Evolutionary conservation across 2,113 vertebrate genomes (phyloP).

Genomic region (Nibea coibor): DNA sequence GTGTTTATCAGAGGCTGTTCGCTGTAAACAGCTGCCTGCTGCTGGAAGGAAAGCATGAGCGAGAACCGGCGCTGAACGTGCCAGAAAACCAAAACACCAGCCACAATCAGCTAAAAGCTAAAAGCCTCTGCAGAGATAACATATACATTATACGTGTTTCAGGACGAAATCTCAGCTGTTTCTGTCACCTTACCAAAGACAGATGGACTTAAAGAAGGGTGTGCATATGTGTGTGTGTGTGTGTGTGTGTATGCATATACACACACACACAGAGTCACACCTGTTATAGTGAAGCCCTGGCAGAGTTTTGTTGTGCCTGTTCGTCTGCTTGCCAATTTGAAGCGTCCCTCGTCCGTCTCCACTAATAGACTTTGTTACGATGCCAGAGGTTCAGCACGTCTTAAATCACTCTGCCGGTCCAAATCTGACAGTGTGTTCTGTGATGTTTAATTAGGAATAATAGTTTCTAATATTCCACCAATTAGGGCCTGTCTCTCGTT

Average conservation of each 20-base stretch:
- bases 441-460: constrained; percentile 87
- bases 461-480: constrained; percentile 82
- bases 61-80: not conserved
- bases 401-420: constrained; percentile 78
- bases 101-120: not conserved
- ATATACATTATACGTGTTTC: not conserved
- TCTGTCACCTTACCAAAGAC: not conserved
- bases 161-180: not conserved
- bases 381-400: constrained; percentile 81
- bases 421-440: constrained; percentile 79
- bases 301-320: constrained; percentile 61
- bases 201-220: not conserved
- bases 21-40: constrained; percentile 9
- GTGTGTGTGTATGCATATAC: not conserved
- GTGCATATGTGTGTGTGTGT: not conserved
- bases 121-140: not conserved
- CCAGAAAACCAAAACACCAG: not conserved
- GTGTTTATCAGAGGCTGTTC: not conserved
- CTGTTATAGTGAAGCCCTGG: constrained; percentile 72
- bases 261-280: constrained; percentile 51
- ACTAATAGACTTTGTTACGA: constrained; percentile 79
- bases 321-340: constrained; percentile 72
- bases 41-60: not conserved
- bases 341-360: constrained; percentile 73
- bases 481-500: constrained; percentile 72